Percentiles rank a stretch among this genome's conserved stretches.
Conservation (phyloP, 1,140 invertebrate genomes). For the Drosophila punjabiensis region DNA sequence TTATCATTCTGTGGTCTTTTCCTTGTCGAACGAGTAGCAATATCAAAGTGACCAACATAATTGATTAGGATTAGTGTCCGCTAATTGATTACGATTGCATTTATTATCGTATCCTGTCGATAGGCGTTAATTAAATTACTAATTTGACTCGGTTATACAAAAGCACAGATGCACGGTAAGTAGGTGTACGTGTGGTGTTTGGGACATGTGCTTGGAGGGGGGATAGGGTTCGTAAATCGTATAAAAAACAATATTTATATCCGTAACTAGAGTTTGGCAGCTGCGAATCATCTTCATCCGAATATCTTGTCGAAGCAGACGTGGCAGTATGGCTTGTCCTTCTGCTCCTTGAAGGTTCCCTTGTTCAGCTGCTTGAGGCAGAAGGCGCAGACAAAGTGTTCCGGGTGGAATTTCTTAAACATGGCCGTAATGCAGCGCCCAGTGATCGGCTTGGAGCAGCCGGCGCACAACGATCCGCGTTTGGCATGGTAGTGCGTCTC, state of each 20-base stretch:
- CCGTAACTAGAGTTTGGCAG: slow-evolving; percentile 60
- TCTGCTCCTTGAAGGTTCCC: slow-evolving; percentile 98
- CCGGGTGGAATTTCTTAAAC: slow-evolving; percentile 99
- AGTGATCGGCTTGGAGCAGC: slow-evolving; percentile 98
- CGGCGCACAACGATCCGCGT: slow-evolving; percentile 97
- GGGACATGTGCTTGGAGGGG: slow-evolving; percentile 18
- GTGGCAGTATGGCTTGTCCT: slow-evolving; percentile 99
- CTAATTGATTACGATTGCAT: slow-evolving; percentile 58
- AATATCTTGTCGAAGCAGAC: slow-evolving; percentile 98
- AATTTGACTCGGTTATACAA: slow-evolving; percentile 82
- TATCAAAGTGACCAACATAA: slow-evolving; percentile 67
- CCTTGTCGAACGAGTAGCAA: slow-evolving; percentile 63
- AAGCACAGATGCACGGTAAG: slow-evolving; percentile 69
- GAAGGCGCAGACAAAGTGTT: slow-evolving; percentile 98
- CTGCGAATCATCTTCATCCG: slow-evolving; percentile 87
- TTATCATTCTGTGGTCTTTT: slow-evolving; percentile 64
- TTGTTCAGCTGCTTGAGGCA: slow-evolving; percentile 99
- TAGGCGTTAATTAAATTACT: slow-evolving; percentile 76
- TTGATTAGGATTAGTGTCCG: slow-evolving; percentile 73
- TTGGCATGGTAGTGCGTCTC: slow-evolving; percentile 99
- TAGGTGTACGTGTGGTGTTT: slow-evolving; percentile 40
- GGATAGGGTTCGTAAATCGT: slow-evolving; percentile 62
- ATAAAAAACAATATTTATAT: slow-evolving; percentile 70
- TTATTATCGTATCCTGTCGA: slow-evolving; percentile 43
- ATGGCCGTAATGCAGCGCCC: slow-evolving; percentile 99